Conservation (phyloP, 2,797 vertebrate species). For the Centropyge bicolor region DNA sequence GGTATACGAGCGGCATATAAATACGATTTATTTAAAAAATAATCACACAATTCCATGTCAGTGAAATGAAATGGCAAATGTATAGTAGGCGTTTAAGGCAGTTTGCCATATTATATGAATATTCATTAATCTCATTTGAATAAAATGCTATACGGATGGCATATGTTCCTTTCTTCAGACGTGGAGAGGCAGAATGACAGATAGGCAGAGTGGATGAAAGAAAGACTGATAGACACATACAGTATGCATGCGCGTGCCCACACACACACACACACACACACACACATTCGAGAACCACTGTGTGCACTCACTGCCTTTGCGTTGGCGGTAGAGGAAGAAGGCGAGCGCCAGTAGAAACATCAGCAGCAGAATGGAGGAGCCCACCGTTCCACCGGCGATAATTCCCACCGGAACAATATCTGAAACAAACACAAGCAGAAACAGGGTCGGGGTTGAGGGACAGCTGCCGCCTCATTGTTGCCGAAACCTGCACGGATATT, state of each 20-base stretch:
- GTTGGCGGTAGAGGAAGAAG: conserved; percentile 94
- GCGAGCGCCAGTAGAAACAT: conserved; percentile 86
- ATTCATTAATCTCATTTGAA: conserved; percentile 80
- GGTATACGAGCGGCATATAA: conserved; percentile 28
- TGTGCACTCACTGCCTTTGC: conserved; percentile 93
- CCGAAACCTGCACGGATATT: conserved; percentile 43
- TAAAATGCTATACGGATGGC: conserved; percentile 59
- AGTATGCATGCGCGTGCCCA: conserved; percentile 12
- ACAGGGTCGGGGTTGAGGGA: conserved; percentile 62
- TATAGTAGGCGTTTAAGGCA: conserved; percentile 67
- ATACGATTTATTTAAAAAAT: conserved; percentile 44
- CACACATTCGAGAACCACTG: conserved; percentile 11
- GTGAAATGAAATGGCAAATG: conserved; percentile 54
- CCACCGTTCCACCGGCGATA: conserved; percentile 92
- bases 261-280: conserved; percentile 36
- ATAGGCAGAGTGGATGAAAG: conserved; percentile 54
- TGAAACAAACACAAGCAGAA: conserved; percentile 75
- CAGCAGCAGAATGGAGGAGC: conserved; percentile 90
- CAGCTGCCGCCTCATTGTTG: conserved; percentile 62
- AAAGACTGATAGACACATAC: conserved; percentile 51
- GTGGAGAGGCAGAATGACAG: conserved; percentile 62
- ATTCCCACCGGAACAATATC: conserved; percentile 94
- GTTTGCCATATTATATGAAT: conserved; percentile 74
- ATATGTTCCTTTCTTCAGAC: conserved; percentile 51
- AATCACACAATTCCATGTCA: conserved; percentile 47